These are phyloP conservation scores for Microhierax caerulescens DNA, from an alignment of 2,797 vertebrate species.

Conservation along the genomic window DNA sequence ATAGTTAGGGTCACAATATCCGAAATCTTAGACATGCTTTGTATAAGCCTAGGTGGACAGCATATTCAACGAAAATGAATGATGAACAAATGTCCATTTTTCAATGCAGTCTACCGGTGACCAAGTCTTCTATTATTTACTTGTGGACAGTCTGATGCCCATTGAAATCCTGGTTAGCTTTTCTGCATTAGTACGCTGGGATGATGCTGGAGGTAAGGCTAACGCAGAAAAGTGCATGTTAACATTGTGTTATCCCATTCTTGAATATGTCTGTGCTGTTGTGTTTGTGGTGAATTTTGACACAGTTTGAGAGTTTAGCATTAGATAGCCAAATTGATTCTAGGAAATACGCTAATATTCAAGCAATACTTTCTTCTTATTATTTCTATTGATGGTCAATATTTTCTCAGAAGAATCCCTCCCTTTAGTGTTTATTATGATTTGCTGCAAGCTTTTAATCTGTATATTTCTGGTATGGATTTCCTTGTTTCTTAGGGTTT, in stretches of 20 bases:
- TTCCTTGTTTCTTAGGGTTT: not conserved
- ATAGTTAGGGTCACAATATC: not conserved
- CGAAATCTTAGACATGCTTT: not conserved
- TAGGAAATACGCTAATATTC: not conserved
- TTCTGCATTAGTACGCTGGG: conserved; percentile 85
- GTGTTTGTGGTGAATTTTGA: not conserved
- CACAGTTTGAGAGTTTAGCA: not conserved
- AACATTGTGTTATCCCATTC: not conserved
- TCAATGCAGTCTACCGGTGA: conserved; percentile 77
- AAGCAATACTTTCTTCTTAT: not conserved
- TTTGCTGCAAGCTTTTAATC: not conserved
- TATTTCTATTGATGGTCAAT: not conserved
- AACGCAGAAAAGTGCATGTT: conserved; percentile 10
- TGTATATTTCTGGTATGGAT: not conserved
- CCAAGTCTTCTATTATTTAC: conserved; percentile 81
- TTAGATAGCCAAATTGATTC: not conserved
- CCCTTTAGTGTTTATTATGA: not conserved
- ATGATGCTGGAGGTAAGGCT: conserved; percentile 74
- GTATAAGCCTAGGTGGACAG: not conserved
- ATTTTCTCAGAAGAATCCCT: not conserved
- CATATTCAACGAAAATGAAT: not conserved
- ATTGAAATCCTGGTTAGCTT: conserved; percentile 87
- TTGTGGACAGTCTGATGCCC: conserved; percentile 85
- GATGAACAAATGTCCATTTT: not conserved
- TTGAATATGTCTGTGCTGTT: not conserved